Conservation (phyloP, 2,113 vertebrate genomes). For the Rhegmatorhina hoffmannsi region DNA sequence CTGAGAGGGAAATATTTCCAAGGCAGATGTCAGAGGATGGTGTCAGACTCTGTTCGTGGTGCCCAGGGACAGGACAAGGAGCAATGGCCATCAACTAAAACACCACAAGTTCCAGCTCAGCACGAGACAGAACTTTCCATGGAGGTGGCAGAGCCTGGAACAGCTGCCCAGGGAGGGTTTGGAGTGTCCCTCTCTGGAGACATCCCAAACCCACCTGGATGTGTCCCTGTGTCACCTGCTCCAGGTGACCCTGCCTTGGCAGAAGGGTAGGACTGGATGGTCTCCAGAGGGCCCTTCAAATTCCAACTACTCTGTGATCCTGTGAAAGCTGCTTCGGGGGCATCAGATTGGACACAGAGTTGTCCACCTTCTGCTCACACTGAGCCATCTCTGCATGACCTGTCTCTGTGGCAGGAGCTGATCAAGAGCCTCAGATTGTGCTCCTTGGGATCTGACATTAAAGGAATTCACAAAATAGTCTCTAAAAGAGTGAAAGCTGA, state of each 20-base stretch:
- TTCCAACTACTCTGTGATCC: not conserved
- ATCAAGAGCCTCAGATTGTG: not conserved
- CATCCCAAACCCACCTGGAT: not conserved
- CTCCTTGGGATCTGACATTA: not conserved
- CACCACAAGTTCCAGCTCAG: not conserved
- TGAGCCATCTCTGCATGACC: not conserved
- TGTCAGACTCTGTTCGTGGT: not conserved
- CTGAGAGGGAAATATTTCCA: not conserved
- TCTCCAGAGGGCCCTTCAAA: not conserved
- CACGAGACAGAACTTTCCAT: not conserved
- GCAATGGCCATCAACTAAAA: not conserved
- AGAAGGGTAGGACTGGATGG: not conserved
- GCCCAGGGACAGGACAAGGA: not conserved
- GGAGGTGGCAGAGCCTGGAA: not conserved
- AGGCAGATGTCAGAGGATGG: not conserved
- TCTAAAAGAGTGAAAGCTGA: not conserved
- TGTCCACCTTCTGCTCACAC: too few species aligned
- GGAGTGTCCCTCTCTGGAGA: not conserved
- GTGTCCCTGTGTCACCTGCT: not conserved
- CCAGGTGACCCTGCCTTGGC: not conserved
- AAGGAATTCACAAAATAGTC: not conserved
- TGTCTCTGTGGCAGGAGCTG: not conserved
- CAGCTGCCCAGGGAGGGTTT: not conserved
- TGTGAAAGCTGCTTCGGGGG: not conserved
- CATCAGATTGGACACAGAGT: not conserved